phyloP scores from a whole-genome alignment of 2,888 invertebrate genomes.

The Caenorhabditis angaria region DNA sequence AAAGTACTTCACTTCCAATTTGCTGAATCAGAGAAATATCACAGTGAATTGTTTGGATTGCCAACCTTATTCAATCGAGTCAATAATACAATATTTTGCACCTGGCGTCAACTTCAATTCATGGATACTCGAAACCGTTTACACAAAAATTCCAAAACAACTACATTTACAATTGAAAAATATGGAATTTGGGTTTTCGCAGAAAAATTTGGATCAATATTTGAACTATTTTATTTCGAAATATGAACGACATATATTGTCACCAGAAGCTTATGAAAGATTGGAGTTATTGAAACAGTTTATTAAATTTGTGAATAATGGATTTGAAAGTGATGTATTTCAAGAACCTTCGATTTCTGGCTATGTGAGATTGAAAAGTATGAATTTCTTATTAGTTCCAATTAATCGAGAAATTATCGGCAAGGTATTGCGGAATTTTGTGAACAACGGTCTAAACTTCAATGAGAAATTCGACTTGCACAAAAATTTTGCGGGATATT shows the following conservation, averaged over 20 bases:
- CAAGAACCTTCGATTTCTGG: conserved; percentile 45
- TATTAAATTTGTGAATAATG: conserved; percentile 45
- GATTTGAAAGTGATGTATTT: conserved; percentile 13
- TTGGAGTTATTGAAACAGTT: conserved; percentile 54
- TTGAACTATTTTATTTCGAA: conserved; percentile 18
- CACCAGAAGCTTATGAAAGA: conserved; percentile 39
- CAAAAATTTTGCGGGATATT: conserved; percentile 34
- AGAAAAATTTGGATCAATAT: conserved; percentile 49
- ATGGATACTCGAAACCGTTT: conserved; percentile 44
- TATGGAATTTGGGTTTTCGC: conserved; percentile 53
- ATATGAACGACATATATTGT: conserved; percentile 33
- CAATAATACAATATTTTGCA: conserved; percentile 29
- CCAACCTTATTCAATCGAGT: conserved; percentile 13
- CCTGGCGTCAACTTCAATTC: conserved; percentile 44
- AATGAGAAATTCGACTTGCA: conserved; percentile 29
- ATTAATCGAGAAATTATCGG: conserved; percentile 46
- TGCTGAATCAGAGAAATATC: conserved; percentile 44
- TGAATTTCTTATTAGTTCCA: conserved; percentile 60
- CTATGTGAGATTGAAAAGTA: conserved; percentile 56
- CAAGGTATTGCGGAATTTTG: conserved; percentile 33
- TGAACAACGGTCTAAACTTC: conserved; percentile 28
- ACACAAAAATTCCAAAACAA: conserved; percentile 50
- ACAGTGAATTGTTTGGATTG: conserved; percentile 21
- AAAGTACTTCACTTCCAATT: conserved; percentile 53
- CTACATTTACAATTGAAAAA: conserved; percentile 44